Evolutionary conservation across 2,888 invertebrate species (phyloP), one percentile per base, ranked within the genome.

Genomic region (Drosophila histrio): DNA sequence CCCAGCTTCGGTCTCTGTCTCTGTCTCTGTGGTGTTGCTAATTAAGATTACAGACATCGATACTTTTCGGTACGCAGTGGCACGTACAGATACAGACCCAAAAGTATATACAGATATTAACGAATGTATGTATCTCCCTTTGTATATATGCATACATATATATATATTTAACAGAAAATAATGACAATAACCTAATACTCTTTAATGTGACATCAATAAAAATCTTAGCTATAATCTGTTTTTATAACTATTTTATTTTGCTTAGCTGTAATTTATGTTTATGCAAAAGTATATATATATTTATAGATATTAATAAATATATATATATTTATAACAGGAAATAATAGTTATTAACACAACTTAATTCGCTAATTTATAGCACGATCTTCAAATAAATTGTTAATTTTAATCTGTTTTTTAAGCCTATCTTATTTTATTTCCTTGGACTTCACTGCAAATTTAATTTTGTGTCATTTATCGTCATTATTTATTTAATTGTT

Each of bases 31-130:
- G 83, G 86, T 83, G 86, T 83, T 86, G 84, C 82, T 83, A 83
- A 83, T 83, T 83, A 83, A 83, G 82, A 83, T 83, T 83, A 83
- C 82, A 83, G 82, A 83, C 82, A 86, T 83, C 78, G 82, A 83
- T 83, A 83, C 86, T 86, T 82, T 86, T 76, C 60, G 71, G 70
- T 69, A 69, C 59, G 85, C 85, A 82, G 86, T 82, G 81, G 81
- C 81, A 81, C 86, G 82, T 82, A 72, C 65, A 68, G 58, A 62
- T 57, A 59, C 52, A 78, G 21, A 59, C 50, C 52, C 47, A 49
- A 57, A 36, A 32, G 22, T 67, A 52, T 64, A 58, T 57, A n/a
- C n/a, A 62, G 9, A 32, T 8, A 38, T 11, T 56, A 2, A n/a
- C 24, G 26, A 2, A n/a, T 17, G 26, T 26, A 26, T 38, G 19